These are phyloP conservation scores for Mesoligia furuncula DNA, from an alignment of 2,888 invertebrate genomes.

Conservation along the genomic window DNA sequence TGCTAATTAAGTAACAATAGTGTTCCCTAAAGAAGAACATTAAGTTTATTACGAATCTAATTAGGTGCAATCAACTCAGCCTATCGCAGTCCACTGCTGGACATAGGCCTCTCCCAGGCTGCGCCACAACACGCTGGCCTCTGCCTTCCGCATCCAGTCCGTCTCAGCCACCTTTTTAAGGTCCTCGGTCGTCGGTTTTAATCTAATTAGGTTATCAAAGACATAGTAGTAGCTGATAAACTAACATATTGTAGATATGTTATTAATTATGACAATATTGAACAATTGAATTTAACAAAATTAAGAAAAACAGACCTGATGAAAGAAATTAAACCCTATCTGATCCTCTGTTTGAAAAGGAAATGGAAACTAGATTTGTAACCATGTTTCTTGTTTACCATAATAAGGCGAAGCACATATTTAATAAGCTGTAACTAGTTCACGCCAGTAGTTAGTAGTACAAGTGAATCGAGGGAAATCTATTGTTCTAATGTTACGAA, in stretches of 20 bases:
- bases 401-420: conserved; percentile 1
- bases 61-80: not conserved
- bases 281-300: not conserved
- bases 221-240: not conserved
- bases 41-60: not conserved
- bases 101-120: not conserved
- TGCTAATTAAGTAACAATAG: conserved; percentile 29
- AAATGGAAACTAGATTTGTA: not conserved
- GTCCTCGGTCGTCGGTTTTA: not conserved
- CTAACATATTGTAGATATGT: not conserved
- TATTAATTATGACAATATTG: not conserved
- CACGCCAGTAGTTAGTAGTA: conserved; percentile 9
- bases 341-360: not conserved
- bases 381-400: not conserved
- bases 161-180: not conserved
- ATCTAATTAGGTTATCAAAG: not conserved
- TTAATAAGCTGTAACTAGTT: conserved; percentile 36
- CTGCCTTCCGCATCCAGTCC: not conserved
- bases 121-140: not conserved
- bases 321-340: not conserved
- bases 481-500: conserved; percentile 48
- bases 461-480: conserved; percentile 39
- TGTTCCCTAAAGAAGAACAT: conserved; percentile 1
- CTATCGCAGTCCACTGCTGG: not conserved
- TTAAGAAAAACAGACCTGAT: not conserved